Evolutionary conservation across 2,797 vertebrate species (phyloP).

Genomic region (Threskiornis aethiopicus): DNA sequence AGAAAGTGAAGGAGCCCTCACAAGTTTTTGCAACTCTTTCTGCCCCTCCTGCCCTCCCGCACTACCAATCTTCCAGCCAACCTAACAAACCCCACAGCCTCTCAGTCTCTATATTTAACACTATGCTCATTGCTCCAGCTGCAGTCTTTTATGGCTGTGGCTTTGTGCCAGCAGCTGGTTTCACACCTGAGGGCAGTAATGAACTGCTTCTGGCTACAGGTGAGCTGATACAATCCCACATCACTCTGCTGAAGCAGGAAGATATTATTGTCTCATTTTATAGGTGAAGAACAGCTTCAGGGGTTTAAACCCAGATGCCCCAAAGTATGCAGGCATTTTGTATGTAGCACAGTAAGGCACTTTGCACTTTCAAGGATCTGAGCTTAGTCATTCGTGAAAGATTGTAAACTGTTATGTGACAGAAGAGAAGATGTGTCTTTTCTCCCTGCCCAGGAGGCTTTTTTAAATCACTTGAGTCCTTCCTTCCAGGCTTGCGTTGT

Average conservation of each 20-base stretch:
- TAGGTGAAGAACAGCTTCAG: not conserved
- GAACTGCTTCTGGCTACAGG: not conserved
- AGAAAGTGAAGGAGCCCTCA: not conserved
- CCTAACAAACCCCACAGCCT: too few relatives aligned
- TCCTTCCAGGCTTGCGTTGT: not conserved
- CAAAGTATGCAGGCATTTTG: not conserved
- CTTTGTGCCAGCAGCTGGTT: not conserved
- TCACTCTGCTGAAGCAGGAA: not conserved
- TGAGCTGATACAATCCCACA: not conserved
- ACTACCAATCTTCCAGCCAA: not conserved
- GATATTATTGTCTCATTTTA: not conserved
- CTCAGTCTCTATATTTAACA: not conserved
- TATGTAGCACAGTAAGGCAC: not conserved
- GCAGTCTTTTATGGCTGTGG: not conserved
- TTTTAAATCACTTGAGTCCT: not conserved
- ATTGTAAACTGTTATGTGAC: not conserved
- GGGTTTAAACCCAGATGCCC: not conserved
- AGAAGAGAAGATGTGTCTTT: not conserved
- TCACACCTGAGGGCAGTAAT: slow-evolving; percentile 32
- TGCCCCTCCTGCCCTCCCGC: not conserved
- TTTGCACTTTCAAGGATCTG: not conserved
- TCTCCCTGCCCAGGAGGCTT: not conserved
- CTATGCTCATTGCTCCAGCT: not conserved
- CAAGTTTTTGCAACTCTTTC: not conserved
- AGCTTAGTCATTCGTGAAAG: not conserved